Evolutionary conservation across 2,113 vertebrate species (phyloP), one percentile per base, ranked within the genome.

Genomic region (Orientallactaga bullata): DNA sequence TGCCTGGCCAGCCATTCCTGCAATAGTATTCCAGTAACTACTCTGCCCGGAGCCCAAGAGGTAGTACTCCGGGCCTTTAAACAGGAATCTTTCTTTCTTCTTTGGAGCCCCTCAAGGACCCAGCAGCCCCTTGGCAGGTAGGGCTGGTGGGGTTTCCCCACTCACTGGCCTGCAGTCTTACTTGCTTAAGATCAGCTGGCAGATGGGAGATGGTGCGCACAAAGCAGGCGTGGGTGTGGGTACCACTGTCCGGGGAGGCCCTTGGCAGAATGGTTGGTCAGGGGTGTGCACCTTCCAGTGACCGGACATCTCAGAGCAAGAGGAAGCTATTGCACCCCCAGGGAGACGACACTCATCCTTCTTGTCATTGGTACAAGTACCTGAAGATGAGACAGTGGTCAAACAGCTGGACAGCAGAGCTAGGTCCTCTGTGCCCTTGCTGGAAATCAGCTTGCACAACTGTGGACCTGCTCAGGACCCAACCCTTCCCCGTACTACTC

Each of bases 271-370:
- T 0, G 97, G 69, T 85, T 97, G 93, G 21, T 96, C 35, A 0
- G 94, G 73, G 2, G 39, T 72, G 3, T 85, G 88, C 89, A 98
- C 97, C 3, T 92, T 95, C 99, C 99, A 99, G 89, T 98, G 83
- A 26, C 85, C 26, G 12, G 99, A 98, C 97, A 99, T 98, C 6
- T 95, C 51, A 0, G 98, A 95, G 95, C 99, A 99, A 66, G 98
- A 98, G 63, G 94, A 69, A 7, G 96, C 97, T 13, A 98, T 85
- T 0, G 93, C 32, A 0, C 98, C 98, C 37, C 88, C 89, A 35
- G 98, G 97, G 97, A 99, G 94, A 61, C 98, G 98, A 35, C 99
- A 99, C 61, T 99, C 99, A 2, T 99, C 99, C 71, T 1, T 42
- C 88, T 55, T 84, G 39, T 98, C 94, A 21, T 99, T 99, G 86